Evolutionary conservation across 2,888 invertebrate species (phyloP).

Genomic region (Cephus runcator): DNA sequence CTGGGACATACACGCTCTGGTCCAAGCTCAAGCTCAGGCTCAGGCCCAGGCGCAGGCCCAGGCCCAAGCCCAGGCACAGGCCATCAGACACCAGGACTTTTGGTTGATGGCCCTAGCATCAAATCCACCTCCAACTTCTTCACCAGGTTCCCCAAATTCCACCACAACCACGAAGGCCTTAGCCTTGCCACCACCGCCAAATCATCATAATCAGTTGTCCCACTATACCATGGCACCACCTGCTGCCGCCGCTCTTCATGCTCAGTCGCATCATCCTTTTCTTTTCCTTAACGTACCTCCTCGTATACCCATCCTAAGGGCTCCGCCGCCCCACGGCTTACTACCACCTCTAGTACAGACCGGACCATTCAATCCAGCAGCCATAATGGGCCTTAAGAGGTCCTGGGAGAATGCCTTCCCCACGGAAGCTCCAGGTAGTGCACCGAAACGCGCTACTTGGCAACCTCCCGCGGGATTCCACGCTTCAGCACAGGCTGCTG

Average conservation of each 20-base stretch:
- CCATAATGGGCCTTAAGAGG: constrained; percentile 71
- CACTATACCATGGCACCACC: constrained; percentile 44
- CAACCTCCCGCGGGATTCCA: constrained; percentile 60
- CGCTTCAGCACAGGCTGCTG: constrained; percentile 58
- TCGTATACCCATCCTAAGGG: constrained; percentile 57
- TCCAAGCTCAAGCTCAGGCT: constrained; percentile 59
- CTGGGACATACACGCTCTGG: constrained; percentile 62
- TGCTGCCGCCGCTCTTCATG: constrained; percentile 59
- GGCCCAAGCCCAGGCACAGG: constrained; percentile 46
- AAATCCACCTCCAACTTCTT: constrained; percentile 47
- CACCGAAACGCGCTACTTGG: constrained; percentile 58
- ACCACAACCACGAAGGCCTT: constrained; percentile 48
- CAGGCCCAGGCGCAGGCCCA: constrained; percentile 58
- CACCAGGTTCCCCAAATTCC: constrained; percentile 40
- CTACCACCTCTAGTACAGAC: constrained; percentile 51
- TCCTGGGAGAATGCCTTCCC: constrained; percentile 80
- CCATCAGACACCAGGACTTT: constrained; percentile 58
- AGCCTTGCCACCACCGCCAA: constrained; percentile 69
- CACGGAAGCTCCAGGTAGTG: constrained; percentile 56
- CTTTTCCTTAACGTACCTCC: constrained; percentile 57
- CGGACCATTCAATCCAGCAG: constrained; percentile 56
- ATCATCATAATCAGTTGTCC: constrained; percentile 59
- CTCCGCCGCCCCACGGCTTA: constrained; percentile 55
- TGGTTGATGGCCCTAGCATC: constrained; percentile 62
- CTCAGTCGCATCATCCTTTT: constrained; percentile 55